These are phyloP conservation scores for Clistopyga incitator DNA, from an alignment of 2,888 invertebrate species.

Conservation along the genomic window DNA sequence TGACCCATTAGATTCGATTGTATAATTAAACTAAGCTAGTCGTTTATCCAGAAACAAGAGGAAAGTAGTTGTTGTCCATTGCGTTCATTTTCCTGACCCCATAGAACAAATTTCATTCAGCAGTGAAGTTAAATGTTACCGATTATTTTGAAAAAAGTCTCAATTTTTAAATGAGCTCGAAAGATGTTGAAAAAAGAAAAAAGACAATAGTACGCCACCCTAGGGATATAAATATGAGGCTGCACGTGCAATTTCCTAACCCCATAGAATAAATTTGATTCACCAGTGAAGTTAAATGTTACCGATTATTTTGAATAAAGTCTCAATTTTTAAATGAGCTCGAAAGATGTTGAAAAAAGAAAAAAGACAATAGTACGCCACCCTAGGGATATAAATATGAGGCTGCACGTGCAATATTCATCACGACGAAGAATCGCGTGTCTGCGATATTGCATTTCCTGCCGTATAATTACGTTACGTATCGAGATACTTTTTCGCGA, in stretches of 20 bases:
- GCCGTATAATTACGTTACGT: constrained; percentile 73
- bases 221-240: too few species aligned
- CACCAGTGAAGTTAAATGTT: too few species aligned
- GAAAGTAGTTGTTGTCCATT: neutral
- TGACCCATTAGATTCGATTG: constrained; percentile 75
- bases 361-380: constrained; percentile 51
- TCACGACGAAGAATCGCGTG: constrained; percentile 72
- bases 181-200: too few species aligned
- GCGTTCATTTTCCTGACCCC: neutral
- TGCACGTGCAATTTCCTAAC: too few species aligned
- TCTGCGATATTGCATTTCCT: constrained; percentile 75
- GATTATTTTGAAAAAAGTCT: too few species aligned
- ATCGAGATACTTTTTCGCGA: constrained; percentile 67
- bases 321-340: too few species aligned
- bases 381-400: constrained; percentile 25
- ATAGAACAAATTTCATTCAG: too few species aligned
- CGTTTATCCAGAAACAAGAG: neutral
- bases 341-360: neutral
- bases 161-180: too few species aligned
- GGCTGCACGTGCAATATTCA: constrained; percentile 44
- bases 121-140: too few species aligned
- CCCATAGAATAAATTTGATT: too few species aligned
- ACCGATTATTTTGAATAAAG: too few species aligned
- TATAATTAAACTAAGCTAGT: constrained; percentile 67
- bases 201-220: too few species aligned